Evolutionary conservation across 1,140 invertebrate species (phyloP).

Genomic region (Muscidifurax raptorellus): DNA sequence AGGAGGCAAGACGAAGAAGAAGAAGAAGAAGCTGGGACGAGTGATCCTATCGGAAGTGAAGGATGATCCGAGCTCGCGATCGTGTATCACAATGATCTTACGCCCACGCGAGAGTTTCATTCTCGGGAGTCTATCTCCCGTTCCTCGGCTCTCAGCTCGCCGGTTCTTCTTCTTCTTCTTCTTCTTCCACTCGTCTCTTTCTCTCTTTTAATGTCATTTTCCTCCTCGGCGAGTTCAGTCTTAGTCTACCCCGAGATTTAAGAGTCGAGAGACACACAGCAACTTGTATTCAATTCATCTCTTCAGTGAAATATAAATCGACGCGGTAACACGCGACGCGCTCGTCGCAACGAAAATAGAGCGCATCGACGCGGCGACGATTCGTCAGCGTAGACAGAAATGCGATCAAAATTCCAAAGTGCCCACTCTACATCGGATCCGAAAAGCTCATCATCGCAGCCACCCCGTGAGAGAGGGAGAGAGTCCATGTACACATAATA

Average conservation of each 20-base stretch:
- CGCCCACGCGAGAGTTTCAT: constrained; percentile 61
- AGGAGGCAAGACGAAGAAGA: not conserved
- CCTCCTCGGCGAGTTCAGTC: not conserved
- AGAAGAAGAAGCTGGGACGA: constrained; percentile 36
- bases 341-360: too few relatives aligned
- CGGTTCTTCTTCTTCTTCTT: not conserved
- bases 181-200: constrained; percentile 12
- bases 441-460: not conserved
- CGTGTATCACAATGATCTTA: constrained; percentile 71
- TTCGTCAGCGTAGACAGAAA: not conserved
- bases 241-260: not conserved
- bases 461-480: not conserved
- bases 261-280: too few relatives aligned
- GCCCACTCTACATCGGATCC: not conserved
- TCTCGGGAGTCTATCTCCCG: constrained; percentile 49
- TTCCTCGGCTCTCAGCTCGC: not conserved
- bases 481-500: not conserved
- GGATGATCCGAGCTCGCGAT: constrained; percentile 69
- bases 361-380: not conserved
- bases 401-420: not conserved
- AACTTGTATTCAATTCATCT: not conserved
- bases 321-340: too few relatives aligned
- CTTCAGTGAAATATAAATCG: not conserved
- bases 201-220: constrained; percentile 20
- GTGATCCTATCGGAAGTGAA: constrained; percentile 70